Conservation (phyloP, 2,797 vertebrate genomes). For the Euthynnus affinis region DNA sequence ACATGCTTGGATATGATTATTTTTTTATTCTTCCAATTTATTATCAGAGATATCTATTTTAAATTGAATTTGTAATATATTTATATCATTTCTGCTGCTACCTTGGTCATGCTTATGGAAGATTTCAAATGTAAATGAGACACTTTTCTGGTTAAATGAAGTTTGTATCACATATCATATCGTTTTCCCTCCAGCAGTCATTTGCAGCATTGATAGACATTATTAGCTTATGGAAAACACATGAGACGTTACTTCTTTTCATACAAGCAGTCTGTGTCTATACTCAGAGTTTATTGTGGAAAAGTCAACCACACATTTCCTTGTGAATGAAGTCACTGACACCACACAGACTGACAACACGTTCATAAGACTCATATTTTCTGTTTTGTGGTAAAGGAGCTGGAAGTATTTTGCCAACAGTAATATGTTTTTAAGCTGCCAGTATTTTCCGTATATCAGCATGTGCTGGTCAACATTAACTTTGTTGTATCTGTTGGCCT, state of each 20-base stretch:
- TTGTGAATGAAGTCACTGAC: slow-evolving; percentile 10
- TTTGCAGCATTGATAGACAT: background rate
- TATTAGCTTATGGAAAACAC: background rate
- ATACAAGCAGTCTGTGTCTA: background rate
- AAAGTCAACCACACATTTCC: background rate
- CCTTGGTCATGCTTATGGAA: background rate
- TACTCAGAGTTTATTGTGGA: slow-evolving; percentile 10
- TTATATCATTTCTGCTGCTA: background rate
- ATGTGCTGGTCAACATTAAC: background rate
- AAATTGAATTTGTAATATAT: too few species aligned
- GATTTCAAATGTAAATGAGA: too few species aligned
- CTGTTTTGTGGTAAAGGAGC: background rate
- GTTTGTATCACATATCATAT: background rate
- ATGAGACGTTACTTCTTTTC: background rate
- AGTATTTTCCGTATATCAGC: background rate
- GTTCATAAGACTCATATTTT: background rate
- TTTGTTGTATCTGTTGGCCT: too few species aligned
- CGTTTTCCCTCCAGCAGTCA: background rate
- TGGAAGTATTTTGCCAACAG: background rate
- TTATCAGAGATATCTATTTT: too few species aligned
- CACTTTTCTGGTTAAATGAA: background rate
- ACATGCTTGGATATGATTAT: too few species aligned
- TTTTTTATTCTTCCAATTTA: too few species aligned
- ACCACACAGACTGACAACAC: background rate
- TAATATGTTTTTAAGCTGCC: too few species aligned